Base-by-base conservation (phyloP, 2,888 invertebrate species). In the Thalpophila matura region DNA sequence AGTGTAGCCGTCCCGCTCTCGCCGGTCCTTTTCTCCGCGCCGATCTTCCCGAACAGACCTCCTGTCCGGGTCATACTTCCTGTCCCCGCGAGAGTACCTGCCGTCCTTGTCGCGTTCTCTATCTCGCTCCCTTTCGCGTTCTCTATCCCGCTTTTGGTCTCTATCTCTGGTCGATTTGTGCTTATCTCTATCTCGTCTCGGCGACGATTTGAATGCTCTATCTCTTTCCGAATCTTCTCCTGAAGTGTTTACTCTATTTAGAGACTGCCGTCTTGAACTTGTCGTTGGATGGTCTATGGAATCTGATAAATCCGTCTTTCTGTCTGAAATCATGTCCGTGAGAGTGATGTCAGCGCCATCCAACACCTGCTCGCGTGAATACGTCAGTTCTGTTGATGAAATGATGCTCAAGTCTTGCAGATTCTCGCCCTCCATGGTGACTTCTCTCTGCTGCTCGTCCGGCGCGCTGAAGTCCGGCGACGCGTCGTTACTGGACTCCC, bases 391-490 rank as follows among this genome's bases (percentile, higher is more conserved):
- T 1, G 85, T 79, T 2, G 92, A 89, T 3, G 93, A 88, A 45
- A 89, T 86, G 35, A 85, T 80, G 74, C 94, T 93, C 64, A 94
- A 77, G 71, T 95, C 95, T 72, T 94, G 93, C 59, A 95, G 81
- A 81, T 96, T 96, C 80, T 96, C 96, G 0, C 96, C 96, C 76
- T 96, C 96, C 88, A 96, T 91, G 38, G 92, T 95, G 10, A 95
- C 86, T 80, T 96, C 96, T 31, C 96, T 89, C 68, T 95, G 96
- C 51, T 91, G 88, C 10, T 89, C 91, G 16, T 89, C 91, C 9
- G 88, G 79, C 12, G 88, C 77, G 47, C 78, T 79, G 51, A 82
- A 91, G 24, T 90, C 91, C 0, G 86, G 82, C 1, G 91, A 80
- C 0, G 83, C 77, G 7, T 87, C 86, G 45, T 80, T 85, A 42